Conservation (phyloP, 2,113 vertebrate species). For the Actinemys pallida region DNA sequence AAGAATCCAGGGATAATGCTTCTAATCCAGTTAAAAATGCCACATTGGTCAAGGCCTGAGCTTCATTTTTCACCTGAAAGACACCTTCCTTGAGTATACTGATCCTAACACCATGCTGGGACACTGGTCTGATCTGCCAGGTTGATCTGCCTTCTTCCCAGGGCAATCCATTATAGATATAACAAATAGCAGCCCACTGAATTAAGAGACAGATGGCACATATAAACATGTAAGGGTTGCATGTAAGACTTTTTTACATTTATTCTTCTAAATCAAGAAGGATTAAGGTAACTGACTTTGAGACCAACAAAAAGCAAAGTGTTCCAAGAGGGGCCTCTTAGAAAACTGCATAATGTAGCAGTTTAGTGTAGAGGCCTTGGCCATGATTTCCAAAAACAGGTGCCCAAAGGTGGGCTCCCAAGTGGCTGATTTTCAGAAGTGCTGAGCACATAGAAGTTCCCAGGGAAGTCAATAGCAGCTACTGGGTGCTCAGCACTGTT, state of each 20-base stretch:
- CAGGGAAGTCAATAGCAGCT: background rate
- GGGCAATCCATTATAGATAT: background rate
- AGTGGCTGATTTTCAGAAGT: background rate
- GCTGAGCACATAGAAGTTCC: background rate
- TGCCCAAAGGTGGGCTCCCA: background rate
- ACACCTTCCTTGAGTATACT: rapidly evolving
- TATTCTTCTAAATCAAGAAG: background rate
- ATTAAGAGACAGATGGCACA: background rate
- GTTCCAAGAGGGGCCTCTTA: rapidly evolving
- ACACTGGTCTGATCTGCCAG: rapidly evolving
- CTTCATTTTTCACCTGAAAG: rapidly evolving
- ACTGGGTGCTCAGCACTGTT: background rate
- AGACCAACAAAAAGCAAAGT: background rate
- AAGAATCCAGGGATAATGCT: background rate
- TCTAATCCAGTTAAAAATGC: background rate
- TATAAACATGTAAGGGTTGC: background rate
- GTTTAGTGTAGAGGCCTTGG: background rate
- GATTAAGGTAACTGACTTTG: background rate
- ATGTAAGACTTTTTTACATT: background rate
- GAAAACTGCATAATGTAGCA: rapidly evolving
- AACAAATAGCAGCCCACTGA: background rate
- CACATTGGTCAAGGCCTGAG: background rate
- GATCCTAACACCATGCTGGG: background rate
- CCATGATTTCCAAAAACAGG: background rate
- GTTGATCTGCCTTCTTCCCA: background rate